Percentiles rank a stretch among this genome's conserved stretches.
These are phyloP conservation scores for Hypanus sabinus DNA, from an alignment of 2,113 vertebrate genomes.

Conservation along the genomic window DNA sequence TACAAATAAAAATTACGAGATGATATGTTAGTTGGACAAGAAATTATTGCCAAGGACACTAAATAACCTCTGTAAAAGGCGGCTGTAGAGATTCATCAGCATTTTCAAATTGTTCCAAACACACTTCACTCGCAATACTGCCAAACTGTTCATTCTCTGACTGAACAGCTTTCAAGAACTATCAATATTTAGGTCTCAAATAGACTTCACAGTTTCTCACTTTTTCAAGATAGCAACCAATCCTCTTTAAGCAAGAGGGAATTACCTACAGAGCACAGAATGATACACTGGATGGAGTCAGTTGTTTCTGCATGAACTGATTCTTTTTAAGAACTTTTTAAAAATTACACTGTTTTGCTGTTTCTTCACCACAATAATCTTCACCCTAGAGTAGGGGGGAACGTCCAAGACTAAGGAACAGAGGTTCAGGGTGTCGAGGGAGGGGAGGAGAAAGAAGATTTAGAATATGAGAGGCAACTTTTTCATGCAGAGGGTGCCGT, in stretches of 20 bases:
- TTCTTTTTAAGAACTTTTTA: too few species aligned
- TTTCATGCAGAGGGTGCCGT: too few species aligned
- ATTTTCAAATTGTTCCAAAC: neutral
- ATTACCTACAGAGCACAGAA: neutral
- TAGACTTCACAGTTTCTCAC: neutral
- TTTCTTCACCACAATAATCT: too few species aligned
- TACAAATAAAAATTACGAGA: neutral
- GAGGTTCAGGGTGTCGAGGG: too few species aligned
- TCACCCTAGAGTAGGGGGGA: too few species aligned
- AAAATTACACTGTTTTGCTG: too few species aligned
- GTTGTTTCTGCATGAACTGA: too few species aligned
- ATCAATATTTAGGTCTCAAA: neutral
- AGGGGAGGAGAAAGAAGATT: too few species aligned
- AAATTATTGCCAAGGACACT: neutral
- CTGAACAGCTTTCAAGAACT: constrained; percentile 1
- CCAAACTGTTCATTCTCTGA: neutral
- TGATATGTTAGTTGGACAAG: neutral
- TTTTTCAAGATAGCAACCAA: neutral
- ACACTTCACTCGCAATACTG: neutral
- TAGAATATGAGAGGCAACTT: too few species aligned
- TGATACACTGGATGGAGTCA: neutral
- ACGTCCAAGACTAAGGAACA: too few species aligned
- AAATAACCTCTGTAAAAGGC: neutral
- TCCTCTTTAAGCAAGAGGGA: too few species aligned
- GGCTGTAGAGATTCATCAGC: neutral